These are phyloP conservation scores for Idaea biselata DNA, from an alignment of 2,888 invertebrate species.

Conservation along the genomic window DNA sequence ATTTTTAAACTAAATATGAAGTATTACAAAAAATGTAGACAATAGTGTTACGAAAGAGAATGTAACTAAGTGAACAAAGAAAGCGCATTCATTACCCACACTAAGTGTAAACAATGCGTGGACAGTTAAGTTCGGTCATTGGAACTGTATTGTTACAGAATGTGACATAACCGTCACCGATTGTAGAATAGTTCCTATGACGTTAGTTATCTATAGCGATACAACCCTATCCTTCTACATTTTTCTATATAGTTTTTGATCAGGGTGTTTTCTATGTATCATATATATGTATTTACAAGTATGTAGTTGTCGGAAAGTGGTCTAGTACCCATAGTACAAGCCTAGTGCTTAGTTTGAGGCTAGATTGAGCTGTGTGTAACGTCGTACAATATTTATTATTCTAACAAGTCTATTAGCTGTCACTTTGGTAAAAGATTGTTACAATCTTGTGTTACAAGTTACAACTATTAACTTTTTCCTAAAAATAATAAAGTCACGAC, in stretches of 20 bases:
- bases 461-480: too few species aligned
- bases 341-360: too few species aligned
- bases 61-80: slow-evolving; percentile 35
- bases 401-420: too few species aligned
- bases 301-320: too few species aligned
- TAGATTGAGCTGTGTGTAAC: too few species aligned
- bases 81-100: slow-evolving; percentile 33
- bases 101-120: slow-evolving; percentile 54
- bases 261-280: too few species aligned
- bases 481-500: background rate
- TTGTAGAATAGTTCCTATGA: background rate
- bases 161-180: slow-evolving; percentile 36
- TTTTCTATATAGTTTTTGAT: too few species aligned
- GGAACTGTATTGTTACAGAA: slow-evolving; percentile 45
- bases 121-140: slow-evolving; percentile 42
- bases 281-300: too few species aligned
- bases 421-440: too few species aligned
- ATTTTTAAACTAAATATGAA: background rate
- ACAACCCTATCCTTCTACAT: background rate
- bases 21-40: background rate
- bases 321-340: too few species aligned
- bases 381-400: too few species aligned
- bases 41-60: slow-evolving; percentile 19
- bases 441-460: too few species aligned
- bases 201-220: background rate